These are phyloP conservation scores for Brachylomia viminalis DNA, from an alignment of 2,888 invertebrate genomes.

Conservation along the genomic window DNA sequence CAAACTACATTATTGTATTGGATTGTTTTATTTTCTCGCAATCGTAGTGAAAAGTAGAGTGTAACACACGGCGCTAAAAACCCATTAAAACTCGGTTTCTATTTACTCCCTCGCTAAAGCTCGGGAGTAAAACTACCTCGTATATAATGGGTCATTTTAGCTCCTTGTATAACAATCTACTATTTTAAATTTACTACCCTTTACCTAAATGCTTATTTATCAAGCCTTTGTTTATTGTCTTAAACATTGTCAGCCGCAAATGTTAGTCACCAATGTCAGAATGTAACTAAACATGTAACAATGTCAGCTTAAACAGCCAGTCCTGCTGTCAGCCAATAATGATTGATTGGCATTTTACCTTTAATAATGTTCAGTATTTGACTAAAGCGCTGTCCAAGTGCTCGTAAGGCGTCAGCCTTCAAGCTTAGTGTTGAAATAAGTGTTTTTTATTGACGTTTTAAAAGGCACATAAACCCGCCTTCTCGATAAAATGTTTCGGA, in stretches of 20 bases:
- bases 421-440: constrained; percentile 29
- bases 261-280: constrained; percentile 30
- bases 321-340: constrained; percentile 45
- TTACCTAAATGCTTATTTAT: no score
- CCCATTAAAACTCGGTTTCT: no score
- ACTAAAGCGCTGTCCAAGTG: constrained; percentile 43
- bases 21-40: no score
- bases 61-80: no score
- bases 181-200: no score
- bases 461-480: not conserved
- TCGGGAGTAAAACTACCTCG: no score
- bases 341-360: constrained; percentile 53
- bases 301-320: constrained; percentile 38
- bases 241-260: constrained; percentile 19
- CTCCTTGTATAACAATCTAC: no score
- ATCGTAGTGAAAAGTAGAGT: no score
- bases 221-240: not conserved
- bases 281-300: constrained; percentile 34
- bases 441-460: constrained; percentile 21
- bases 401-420: constrained; percentile 28
- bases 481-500: not conserved
- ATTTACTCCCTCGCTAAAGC: no score
- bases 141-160: no score
- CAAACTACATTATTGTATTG: no score
- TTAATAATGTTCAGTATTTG: constrained; percentile 52